Percentiles rank a stretch among this genome's conserved stretches.
These are phyloP conservation scores for Drosophila varians DNA, from an alignment of 1,140 invertebrate genomes.

Conservation along the genomic window DNA sequence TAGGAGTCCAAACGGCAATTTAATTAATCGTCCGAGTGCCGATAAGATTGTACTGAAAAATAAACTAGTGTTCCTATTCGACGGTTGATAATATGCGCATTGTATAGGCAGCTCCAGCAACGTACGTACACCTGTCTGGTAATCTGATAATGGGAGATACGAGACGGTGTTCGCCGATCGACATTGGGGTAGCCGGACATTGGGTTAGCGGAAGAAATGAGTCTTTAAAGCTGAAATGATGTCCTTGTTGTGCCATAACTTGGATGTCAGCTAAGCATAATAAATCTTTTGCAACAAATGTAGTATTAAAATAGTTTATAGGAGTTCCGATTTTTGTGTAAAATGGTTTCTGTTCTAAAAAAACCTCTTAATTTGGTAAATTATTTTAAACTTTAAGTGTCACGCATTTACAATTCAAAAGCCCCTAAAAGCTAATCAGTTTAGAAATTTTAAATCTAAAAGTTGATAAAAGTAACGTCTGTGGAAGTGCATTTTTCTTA, in stretches of 20 bases:
- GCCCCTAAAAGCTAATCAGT: conserved; percentile 2
- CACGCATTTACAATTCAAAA: neutral
- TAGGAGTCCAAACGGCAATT: conserved; percentile 32
- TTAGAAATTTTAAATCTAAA: conserved; percentile 4
- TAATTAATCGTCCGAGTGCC: conserved; percentile 33
- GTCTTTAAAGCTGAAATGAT: neutral
- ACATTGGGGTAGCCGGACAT: conserved; percentile 34
- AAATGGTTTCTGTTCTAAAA: too few relatives aligned
- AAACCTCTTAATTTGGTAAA: neutral
- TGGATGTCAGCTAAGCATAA: too few relatives aligned
- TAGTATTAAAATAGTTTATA: too few relatives aligned
- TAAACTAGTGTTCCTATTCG: conserved; percentile 15
- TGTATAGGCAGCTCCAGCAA: conserved; percentile 14
- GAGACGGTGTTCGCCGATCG: conserved; percentile 1
- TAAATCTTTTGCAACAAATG: too few relatives aligned
- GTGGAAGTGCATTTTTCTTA: neutral
- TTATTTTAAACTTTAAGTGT: neutral
- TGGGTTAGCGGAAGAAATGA: conserved; percentile 18
- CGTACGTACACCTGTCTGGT: conserved; percentile 44
- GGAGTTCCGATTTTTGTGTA: too few relatives aligned
- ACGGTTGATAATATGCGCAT: conserved; percentile 25
- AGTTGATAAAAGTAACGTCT: conserved; percentile 3
- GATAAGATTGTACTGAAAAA: conserved; percentile 32
- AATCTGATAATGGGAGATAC: conserved; percentile 11
- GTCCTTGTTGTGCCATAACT: neutral